Conservation (phyloP, 2,797 vertebrate species). For the Chrysocyon brachyurus region DNA sequence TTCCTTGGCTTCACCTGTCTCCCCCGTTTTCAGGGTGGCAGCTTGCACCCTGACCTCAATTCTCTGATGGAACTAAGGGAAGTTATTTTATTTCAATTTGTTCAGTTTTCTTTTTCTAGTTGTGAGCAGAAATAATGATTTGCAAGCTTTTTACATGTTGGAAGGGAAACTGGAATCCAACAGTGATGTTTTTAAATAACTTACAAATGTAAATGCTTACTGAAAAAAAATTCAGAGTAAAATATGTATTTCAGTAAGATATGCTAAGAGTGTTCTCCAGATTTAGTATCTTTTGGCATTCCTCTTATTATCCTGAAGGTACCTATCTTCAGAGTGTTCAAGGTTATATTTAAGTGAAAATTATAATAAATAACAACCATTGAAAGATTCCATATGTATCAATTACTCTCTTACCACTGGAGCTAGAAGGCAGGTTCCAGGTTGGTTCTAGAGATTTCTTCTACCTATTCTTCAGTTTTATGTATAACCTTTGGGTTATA, state of each 20-base stretch:
- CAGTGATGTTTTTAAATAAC: background rate
- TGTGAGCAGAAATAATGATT: background rate
- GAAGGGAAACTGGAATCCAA: background rate
- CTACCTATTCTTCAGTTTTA: background rate
- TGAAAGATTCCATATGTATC: background rate
- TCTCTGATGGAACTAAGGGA: background rate
- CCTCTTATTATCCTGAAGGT: background rate
- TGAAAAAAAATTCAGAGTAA: background rate
- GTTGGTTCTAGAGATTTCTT: background rate
- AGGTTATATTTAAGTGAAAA: background rate
- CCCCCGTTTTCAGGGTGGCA: background rate
- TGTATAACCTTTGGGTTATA: background rate
- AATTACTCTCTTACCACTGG: background rate
- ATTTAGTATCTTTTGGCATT: background rate
- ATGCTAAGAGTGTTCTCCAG: background rate
- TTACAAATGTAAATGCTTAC: background rate
- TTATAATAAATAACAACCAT: background rate
- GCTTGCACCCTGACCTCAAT: background rate
- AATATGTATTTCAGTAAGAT: background rate
- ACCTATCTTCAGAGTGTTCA: background rate
- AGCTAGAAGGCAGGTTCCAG: background rate
- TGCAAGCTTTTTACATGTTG: background rate
- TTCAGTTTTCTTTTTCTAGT: background rate
- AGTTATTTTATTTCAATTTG: background rate
- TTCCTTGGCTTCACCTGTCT: background rate